Evolutionary conservation across 2,888 invertebrate species (phyloP).

Genomic region (Ditylenchus weischeri): DNA sequence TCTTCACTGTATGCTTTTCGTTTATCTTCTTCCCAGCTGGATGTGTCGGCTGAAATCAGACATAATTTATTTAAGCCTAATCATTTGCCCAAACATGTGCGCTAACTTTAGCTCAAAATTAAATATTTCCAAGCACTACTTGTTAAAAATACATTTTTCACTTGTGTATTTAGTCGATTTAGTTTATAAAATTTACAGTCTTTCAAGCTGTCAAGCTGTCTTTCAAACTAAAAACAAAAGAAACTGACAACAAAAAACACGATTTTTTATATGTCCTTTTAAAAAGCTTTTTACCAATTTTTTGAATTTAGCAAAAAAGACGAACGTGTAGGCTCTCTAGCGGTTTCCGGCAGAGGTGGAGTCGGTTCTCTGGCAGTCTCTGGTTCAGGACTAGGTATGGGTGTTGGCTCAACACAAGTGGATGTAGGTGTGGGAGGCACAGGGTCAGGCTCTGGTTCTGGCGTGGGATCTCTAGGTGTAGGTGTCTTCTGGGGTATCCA

Average conservation of each 20-base stretch:
- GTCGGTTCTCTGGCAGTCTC: conserved; percentile 27
- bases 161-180: no score
- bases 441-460: conserved; percentile 37
- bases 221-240: no score
- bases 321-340: conserved; percentile 20
- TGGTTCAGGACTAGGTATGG: conserved; percentile 19
- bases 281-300: no score
- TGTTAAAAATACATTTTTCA: no score
- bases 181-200: no score
- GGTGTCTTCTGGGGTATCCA: conserved; percentile 13
- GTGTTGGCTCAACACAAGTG: conserved; percentile 32
- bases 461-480: conserved; percentile 36
- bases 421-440: conserved; percentile 41
- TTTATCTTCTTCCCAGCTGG: conserved; percentile 10
- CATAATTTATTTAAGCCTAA: background rate
- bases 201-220: no score
- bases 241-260: no score
- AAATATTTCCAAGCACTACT: no score
- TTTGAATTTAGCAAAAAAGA: no score
- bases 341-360: conserved; percentile 11
- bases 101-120: no score
- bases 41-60: background rate
- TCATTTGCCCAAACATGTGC: background rate
- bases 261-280: no score
- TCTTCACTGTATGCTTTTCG: conserved; percentile 56